Conservation (phyloP, 2,113 vertebrate species). For the Paramisgurnus dabryanus region DNA sequence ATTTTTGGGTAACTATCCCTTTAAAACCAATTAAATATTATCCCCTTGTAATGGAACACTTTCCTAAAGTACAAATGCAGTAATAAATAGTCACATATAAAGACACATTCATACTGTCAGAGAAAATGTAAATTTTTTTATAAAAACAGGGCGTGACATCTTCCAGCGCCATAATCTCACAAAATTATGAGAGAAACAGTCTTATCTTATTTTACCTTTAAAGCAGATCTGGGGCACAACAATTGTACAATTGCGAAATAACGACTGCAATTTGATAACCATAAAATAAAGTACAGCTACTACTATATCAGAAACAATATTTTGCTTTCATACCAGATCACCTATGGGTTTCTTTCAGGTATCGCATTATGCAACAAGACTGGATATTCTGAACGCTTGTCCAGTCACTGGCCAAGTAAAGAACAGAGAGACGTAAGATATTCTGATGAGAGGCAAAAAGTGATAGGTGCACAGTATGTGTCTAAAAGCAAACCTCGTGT, state of each 20-base stretch:
- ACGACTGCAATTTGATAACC: no score
- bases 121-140: neutral
- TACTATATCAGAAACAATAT: neutral
- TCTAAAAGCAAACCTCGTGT: slow-evolving; percentile 81
- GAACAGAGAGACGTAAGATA: slow-evolving; percentile 49
- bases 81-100: neutral
- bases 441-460: neutral
- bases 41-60: no score
- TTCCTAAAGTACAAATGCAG: no score
- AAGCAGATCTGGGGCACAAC: no score
- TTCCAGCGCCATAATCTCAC: no score
- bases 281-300: neutral
- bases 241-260: no score
- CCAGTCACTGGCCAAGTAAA: slow-evolving; percentile 49
- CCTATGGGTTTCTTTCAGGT: slow-evolving; percentile 36
- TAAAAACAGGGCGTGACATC: no score
- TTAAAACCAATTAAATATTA: no score
- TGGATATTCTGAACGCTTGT: slow-evolving; percentile 37
- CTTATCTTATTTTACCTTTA: no score
- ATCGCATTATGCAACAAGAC: slow-evolving; percentile 16
- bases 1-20: no score
- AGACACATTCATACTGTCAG: slow-evolving; percentile 32
- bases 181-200: no score
- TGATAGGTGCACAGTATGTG: neutral
- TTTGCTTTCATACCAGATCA: slow-evolving; percentile 40